These are phyloP conservation scores for Parazoanthus atlanticus DNA, from an alignment of 92 coral and sea anemone species.

Conservation along the genomic window DNA sequence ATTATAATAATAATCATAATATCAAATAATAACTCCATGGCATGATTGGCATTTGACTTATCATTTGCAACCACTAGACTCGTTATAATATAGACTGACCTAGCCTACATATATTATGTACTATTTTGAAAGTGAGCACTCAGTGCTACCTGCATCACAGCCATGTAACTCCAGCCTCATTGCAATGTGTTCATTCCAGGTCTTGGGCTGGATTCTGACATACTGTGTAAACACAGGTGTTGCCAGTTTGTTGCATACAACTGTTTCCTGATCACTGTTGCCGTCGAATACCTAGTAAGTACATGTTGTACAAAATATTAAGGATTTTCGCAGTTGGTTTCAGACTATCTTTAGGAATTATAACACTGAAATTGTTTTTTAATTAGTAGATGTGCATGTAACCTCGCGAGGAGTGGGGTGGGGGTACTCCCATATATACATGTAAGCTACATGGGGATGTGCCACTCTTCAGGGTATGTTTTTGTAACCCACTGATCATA, in stretches of 20 bases:
- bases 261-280: slow-evolving; percentile 73
- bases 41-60: no score
- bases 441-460: no score
- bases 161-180: slow-evolving; percentile 79
- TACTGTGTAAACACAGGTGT: slow-evolving; percentile 66
- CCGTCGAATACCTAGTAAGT: slow-evolving; percentile 73
- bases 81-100: neutral
- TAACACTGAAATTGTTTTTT: no score
- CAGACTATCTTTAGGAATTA: no score
- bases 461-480: no score
- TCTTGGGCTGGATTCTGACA: slow-evolving; percentile 70
- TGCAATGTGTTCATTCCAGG: slow-evolving; percentile 84
- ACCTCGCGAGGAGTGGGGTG: no score
- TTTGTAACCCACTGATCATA: no score
- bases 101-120: neutral
- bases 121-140: neutral
- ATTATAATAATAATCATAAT: no score
- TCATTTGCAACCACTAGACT: neutral
- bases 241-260: slow-evolving; percentile 57
- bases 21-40: no score
- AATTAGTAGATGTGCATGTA: no score
- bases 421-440: no score
- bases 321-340: no score
- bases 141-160: slow-evolving; percentile 70
- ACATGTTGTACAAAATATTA: neutral